Percentiles rank a stretch among this genome's conserved stretches.
Evolutionary conservation across 2,797 vertebrate genomes (phyloP).

Genomic region (Lepidocolaptes lacrymiger): DNA sequence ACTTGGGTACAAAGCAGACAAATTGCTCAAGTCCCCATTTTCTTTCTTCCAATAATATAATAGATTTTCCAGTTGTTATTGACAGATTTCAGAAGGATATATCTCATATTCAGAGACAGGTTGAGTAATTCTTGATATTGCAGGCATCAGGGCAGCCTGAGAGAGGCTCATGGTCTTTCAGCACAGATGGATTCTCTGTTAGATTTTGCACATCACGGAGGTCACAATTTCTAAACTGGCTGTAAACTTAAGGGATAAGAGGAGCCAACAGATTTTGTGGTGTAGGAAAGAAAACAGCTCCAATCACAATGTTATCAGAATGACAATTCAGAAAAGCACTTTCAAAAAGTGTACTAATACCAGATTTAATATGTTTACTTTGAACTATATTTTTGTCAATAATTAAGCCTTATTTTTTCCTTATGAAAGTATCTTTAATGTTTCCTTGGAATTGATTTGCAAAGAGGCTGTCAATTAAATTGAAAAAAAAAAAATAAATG

Average conservation of each 20-base stretch:
- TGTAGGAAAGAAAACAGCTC: not conserved
- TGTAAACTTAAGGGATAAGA: not conserved
- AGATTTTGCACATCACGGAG: not conserved
- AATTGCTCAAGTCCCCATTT: not conserved
- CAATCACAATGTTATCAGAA: not conserved
- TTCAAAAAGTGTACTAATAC: not conserved
- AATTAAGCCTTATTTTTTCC: not conserved
- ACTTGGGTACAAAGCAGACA: not conserved
- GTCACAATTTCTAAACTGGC: not conserved
- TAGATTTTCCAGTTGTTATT: not conserved
- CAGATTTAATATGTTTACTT: not conserved
- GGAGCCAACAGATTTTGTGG: not conserved
- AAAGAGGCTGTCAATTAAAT: not conserved
- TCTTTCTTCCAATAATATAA: not conserved
- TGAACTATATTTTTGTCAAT: not conserved
- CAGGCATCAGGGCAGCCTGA: not conserved
- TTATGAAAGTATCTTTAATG: rapidly evolving
- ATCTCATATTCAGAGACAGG: not conserved
- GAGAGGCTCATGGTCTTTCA: not conserved
- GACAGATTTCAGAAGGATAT: not conserved
- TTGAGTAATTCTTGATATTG: not conserved
- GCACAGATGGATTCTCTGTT: not conserved
- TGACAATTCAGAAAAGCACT: not conserved
- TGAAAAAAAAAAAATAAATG: not conserved
- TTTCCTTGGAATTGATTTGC: not conserved